These are phyloP conservation scores for Tuberolachnus salignus DNA, from an alignment of 2,888 invertebrate genomes.

Conservation along the genomic window DNA sequence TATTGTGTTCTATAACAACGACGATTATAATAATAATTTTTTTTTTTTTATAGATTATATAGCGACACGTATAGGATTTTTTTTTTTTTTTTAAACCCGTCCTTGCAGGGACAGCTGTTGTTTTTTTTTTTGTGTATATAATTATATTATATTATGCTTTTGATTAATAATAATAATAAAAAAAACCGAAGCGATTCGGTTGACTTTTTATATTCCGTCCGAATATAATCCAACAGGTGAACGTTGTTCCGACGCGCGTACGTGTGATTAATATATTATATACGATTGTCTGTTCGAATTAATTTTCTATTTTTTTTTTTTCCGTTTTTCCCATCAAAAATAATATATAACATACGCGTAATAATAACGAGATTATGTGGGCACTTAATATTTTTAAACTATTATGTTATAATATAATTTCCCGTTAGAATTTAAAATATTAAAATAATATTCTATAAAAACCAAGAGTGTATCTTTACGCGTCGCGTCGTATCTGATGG, in stretches of 20 bases:
- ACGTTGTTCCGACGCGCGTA: neutral
- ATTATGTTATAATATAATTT: neutral
- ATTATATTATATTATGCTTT: too few relatives aligned
- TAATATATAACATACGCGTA: neutral
- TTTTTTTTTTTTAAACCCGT: neutral
- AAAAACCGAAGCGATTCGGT: neutral
- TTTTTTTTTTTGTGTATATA: neutral
- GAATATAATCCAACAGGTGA: slow-evolving; percentile 29
- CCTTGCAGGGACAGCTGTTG: neutral
- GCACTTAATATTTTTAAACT: slow-evolving; percentile 17
- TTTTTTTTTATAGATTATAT: neutral
- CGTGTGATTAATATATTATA: neutral
- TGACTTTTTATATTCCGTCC: slow-evolving; percentile 4
- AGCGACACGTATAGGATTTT: neutral
- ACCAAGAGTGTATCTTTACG: neutral
- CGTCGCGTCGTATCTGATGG: neutral
- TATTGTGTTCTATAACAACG: neutral
- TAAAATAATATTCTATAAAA: neutral
- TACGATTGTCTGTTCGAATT: slow-evolving; percentile 1
- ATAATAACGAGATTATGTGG: neutral
- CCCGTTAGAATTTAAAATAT: slow-evolving; percentile 23
- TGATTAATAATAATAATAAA: neutral
- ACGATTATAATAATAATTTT: neutral
- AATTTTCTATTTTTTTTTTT: slow-evolving; percentile 6
- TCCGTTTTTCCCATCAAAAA: neutral